Percentiles rank a stretch among this genome's conserved stretches.
These are phyloP conservation scores for Schrankia costaestrigalis DNA, from an alignment of 2,888 invertebrate genomes.

Conservation along the genomic window DNA sequence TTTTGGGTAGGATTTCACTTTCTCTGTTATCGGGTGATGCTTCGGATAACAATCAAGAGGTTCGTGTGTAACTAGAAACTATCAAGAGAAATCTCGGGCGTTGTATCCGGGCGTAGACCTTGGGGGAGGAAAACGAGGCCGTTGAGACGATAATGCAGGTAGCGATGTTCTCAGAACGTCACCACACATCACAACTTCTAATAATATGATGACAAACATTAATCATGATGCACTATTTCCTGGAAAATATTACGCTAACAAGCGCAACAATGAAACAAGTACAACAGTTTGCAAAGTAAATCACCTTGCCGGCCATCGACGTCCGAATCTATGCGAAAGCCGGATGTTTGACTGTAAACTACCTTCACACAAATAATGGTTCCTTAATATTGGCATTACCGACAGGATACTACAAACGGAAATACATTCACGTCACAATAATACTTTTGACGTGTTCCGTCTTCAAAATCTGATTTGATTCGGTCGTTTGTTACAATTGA, in stretches of 20 bases:
- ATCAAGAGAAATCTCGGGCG: conserved; percentile 64
- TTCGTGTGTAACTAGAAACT: conserved; percentile 59
- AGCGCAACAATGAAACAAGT: too few species aligned
- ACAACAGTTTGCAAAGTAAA: too few species aligned
- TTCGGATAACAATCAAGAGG: conserved; percentile 45
- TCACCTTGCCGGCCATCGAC: conserved; percentile 9
- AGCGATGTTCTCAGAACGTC: conserved; percentile 33
- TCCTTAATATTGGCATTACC: conserved; percentile 52
- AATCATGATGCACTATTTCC: conserved; percentile 17
- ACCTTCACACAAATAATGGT: conserved; percentile 56
- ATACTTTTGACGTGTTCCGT: conserved; percentile 43
- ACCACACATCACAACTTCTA: conserved; percentile 8
- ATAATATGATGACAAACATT: too few species aligned
- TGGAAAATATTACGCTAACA: too few species aligned
- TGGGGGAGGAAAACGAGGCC: conserved; percentile 62
- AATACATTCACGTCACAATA: conserved; percentile 52
- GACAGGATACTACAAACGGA: conserved; percentile 62
- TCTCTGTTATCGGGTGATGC: conserved; percentile 40
- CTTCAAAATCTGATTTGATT: conserved; percentile 52
- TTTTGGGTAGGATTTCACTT: conserved; percentile 41
- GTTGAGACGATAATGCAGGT: conserved; percentile 50
- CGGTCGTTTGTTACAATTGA: conserved; percentile 45
- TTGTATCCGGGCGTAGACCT: conserved; percentile 62
- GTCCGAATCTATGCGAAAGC: conserved; percentile 52
- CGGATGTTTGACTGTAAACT: conserved; percentile 75